Conservation (phyloP, 2,113 vertebrate genomes). For the Syrrhaptes paradoxus region DNA sequence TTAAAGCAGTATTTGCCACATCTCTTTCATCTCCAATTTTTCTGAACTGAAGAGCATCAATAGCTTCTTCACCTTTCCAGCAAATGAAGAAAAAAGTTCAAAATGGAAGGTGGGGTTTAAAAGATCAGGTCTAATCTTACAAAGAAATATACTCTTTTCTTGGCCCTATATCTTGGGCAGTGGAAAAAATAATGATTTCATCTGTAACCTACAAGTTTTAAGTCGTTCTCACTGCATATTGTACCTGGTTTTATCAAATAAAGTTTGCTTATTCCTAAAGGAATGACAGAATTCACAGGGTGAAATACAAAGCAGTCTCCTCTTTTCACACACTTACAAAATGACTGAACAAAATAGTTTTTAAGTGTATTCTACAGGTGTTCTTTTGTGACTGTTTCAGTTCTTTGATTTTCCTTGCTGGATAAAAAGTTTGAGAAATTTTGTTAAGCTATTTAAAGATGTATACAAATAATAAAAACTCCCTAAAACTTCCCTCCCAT, state of each 20-base stretch:
- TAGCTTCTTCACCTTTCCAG: neutral
- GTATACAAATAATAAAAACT: neutral
- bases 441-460: neutral
- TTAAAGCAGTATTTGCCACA: neutral
- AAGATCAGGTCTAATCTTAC: neutral
- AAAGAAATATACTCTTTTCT: neutral
- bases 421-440: neutral
- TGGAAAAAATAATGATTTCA: neutral
- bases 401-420: neutral
- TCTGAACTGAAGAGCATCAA: neutral
- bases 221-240: neutral
- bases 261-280: neutral
- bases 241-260: neutral
- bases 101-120: neutral
- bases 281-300: fast-evolving
- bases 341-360: neutral
- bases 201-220: neutral
- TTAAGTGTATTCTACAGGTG: neutral
- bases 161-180: neutral
- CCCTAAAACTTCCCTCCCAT: neutral
- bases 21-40: neutral
- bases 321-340: neutral
- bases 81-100: neutral
- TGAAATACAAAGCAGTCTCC: neutral
- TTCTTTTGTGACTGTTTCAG: neutral